Evolutionary conservation across 2,888 invertebrate genomes (phyloP).

Genomic region (Aradus depressus): DNA sequence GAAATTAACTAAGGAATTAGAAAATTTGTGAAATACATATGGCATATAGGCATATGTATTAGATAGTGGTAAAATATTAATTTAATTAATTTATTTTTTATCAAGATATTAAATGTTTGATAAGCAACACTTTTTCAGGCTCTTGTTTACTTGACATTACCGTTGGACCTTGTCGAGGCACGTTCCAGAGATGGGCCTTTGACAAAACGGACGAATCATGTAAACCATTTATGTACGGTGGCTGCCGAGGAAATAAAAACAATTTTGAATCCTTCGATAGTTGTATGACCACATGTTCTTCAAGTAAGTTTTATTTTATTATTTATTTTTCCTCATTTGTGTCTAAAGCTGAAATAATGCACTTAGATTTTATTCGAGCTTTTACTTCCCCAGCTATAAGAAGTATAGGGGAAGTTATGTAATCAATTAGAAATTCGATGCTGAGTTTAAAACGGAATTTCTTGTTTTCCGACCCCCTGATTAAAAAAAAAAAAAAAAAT

Average conservation of each 20-base stretch:
- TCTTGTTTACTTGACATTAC: constrained; percentile 71
- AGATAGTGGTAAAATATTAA: background rate
- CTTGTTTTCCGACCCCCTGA: no score
- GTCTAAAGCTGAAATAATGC: background rate
- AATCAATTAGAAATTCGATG: no score
- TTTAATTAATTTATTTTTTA: constrained; percentile 16
- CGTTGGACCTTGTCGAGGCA: constrained; percentile 76
- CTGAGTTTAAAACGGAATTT: no score
- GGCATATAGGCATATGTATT: no score
- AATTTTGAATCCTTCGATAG: constrained; percentile 75
- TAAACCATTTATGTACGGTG: constrained; percentile 77
- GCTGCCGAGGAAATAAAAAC: constrained; percentile 81
- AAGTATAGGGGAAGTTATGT: no score
- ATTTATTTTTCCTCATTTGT: background rate
- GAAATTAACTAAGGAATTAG: no score
- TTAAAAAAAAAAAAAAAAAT: no score
- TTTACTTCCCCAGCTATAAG: no score
- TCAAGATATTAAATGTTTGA: background rate
- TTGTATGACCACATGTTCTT: constrained; percentile 56
- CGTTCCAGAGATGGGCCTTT: constrained; percentile 81
- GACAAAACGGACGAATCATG: constrained; percentile 57
- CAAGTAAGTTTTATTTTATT: constrained; percentile 5
- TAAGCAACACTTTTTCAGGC: constrained; percentile 43
- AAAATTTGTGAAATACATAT: no score
- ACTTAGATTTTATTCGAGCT: no score